Evolutionary conservation across 1,140 invertebrate species (phyloP).

Genomic region (Yoshiicerus persimilis): DNA sequence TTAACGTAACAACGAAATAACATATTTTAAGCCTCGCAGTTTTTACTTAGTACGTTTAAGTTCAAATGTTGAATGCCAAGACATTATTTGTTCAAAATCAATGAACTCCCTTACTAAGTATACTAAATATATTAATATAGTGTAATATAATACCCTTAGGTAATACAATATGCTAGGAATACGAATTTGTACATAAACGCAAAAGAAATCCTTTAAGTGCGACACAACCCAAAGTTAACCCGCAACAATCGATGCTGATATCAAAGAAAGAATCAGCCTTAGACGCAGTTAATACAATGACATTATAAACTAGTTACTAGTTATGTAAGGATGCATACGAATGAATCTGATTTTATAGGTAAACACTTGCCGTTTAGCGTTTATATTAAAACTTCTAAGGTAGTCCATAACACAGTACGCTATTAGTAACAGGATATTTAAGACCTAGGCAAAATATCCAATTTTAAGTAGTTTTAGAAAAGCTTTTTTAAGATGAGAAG

Average conservation of each 20-base stretch:
- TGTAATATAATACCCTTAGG: too few species aligned
- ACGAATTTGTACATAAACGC: not conserved
- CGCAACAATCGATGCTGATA: not conserved
- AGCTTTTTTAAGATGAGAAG: not conserved
- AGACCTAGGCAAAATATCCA: not conserved
- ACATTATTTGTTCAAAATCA: not conserved
- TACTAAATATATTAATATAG: too few species aligned
- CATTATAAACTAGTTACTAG: not conserved
- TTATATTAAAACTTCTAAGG: too few species aligned
- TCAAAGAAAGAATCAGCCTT: not conserved
- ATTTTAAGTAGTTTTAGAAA: not conserved
- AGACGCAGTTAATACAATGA: not conserved
- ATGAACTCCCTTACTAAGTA: not conserved
- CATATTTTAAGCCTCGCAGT: not conserved
- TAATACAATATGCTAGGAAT: too few species aligned
- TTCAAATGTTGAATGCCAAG: not conserved
- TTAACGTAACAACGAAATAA: not conserved
- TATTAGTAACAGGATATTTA: too few species aligned
- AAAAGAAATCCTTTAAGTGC: not conserved
- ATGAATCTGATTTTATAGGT: too few species aligned
- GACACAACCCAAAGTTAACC: not conserved
- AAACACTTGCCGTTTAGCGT: too few species aligned
- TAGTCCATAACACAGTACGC: too few species aligned
- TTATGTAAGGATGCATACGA: not conserved
- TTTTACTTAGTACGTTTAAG: not conserved